Percentiles rank a stretch among this genome's conserved stretches.
These are phyloP conservation scores for Malaclemys terrapin DNA, from an alignment of 2,113 vertebrate species.

Conservation along the genomic window DNA sequence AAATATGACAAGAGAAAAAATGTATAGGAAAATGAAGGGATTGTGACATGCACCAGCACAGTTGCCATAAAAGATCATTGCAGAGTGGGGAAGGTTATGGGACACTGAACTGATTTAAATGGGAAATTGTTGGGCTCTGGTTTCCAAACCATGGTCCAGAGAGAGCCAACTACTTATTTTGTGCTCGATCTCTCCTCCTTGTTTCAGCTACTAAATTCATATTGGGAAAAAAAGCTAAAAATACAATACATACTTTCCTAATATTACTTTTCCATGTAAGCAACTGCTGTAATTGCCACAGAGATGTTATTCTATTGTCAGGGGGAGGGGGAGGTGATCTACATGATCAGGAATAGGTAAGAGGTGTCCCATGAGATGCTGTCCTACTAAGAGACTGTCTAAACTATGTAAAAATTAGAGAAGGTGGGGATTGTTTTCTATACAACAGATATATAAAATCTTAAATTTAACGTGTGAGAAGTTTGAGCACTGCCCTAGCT, in stretches of 20 bases:
- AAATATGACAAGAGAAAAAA: not conserved
- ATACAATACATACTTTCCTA: slow-evolving; percentile 42
- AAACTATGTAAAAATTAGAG: not conserved
- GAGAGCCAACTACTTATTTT: slow-evolving; percentile 30
- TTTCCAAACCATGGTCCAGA: slow-evolving; percentile 5
- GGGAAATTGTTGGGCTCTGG: slow-evolving; percentile 21
- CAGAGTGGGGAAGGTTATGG: not conserved
- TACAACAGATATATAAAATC: not conserved
- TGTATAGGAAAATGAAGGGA: not conserved
- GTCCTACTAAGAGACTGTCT: not conserved
- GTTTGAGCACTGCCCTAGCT: not conserved
- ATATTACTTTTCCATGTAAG: slow-evolving; percentile 40
- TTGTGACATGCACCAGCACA: not conserved
- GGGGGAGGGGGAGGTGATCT: not conserved
- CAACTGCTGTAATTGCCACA: slow-evolving; percentile 26
- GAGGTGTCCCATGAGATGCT: not conserved
- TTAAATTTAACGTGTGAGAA: not conserved
- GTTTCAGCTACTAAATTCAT: slow-evolving; percentile 53
- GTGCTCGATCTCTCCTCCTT: not conserved
- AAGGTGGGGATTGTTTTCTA: not conserved
- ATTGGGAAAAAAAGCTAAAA: slow-evolving; percentile 48
- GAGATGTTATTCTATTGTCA: slow-evolving; percentile 5
- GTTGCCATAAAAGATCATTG: not conserved
- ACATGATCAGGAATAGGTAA: not conserved
- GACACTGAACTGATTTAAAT: not conserved